Conservation (phyloP, 2,797 vertebrate species). For the Leucoraja ocellata region DNA sequence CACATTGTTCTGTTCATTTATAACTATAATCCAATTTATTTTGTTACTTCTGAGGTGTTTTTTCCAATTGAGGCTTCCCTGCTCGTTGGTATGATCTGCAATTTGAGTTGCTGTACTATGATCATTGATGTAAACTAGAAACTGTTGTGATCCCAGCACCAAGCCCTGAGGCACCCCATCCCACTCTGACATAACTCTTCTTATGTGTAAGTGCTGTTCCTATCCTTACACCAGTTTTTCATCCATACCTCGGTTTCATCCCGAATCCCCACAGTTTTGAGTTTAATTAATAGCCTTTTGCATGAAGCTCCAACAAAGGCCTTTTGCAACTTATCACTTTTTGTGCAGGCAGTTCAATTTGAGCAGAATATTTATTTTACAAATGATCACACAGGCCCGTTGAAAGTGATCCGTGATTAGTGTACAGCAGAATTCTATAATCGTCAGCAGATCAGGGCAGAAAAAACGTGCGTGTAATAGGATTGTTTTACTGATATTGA, state of each 20-base stretch:
- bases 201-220: not conserved
- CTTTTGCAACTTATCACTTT: not conserved
- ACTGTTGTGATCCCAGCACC: not conserved
- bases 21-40: not conserved
- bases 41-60: not conserved
- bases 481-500: conserved; percentile 8
- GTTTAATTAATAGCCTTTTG: not conserved
- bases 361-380: not conserved
- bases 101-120: conserved; percentile 15
- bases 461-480: not conserved
- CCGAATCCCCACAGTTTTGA: not conserved
- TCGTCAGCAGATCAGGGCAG: not conserved
- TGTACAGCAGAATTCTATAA: not conserved
- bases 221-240: not conserved
- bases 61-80: not conserved
- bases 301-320: not conserved
- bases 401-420: not conserved
- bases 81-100: not conserved
- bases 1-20: not conserved
- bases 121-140: not conserved
- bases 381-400: not conserved
- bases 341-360: not conserved
- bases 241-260: not conserved
- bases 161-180: not conserved
- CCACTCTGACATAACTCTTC: not conserved